Base-by-base conservation (phyloP, 1,140 invertebrate genomes). In the Choristoneura fumiferana region DNA sequence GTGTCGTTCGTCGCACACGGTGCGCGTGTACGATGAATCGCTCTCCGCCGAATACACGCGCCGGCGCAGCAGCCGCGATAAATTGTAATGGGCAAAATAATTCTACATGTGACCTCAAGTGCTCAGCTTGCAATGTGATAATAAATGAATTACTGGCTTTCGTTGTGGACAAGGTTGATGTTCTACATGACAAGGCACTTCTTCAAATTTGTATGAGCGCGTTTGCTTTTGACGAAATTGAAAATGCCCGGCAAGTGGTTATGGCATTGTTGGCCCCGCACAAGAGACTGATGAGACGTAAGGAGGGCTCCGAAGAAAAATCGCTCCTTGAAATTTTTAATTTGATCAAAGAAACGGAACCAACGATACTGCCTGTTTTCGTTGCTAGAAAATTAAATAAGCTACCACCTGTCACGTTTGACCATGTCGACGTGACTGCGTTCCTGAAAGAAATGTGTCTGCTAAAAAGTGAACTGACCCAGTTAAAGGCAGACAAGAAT, bases 331-430 rank as follows among this genome's bases (percentile, higher is more conserved):
- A 52, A 17, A 52, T 29, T 2, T 29, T 29, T 15, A 22, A 18
- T 2, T 14, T 43, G 2, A 43, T 43, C 14, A 43, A 1, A 14
- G 39, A 43, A 43, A 4, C 17, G 2, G 45, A 52, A 4, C 45
- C 45, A 10, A n/a, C 2, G 1, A n/a, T 2, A 4, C 8, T 52
- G 22, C 45, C 45, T 29, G 29, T 52, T 4, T 52, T 52, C 12
- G 45, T 52, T 5, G 45, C 45, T 4, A 14, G 45, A 17, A 18
- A 22, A 2, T 10, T 52, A 13, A 14, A 29, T 2, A 52, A 52
- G 18, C n/a, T 52, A 29, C 45, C 45, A 8, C 17, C 45, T 4
- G 45, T 52, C 8, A 52, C 45, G 1, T 52, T 52, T 33, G 45
- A 52, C 17, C 45, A 52, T 18, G 17, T 52, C 2, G 45, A 52